Conservation (phyloP, 2,888 invertebrate species). For the Pandemis cinnamomeana region DNA sequence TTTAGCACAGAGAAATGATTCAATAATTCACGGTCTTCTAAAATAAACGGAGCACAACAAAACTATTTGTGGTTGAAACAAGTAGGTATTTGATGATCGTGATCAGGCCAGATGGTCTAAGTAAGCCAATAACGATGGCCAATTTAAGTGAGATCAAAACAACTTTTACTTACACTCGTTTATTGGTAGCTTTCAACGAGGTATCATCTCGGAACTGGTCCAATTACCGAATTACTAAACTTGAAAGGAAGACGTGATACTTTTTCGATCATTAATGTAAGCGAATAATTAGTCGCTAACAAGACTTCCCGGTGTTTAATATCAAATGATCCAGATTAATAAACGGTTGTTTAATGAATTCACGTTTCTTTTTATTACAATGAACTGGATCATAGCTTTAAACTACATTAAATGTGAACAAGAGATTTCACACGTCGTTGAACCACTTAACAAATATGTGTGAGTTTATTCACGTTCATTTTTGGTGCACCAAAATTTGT, state of each 20-base stretch:
- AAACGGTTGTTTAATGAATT: too few species aligned
- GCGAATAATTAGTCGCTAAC: too few species aligned
- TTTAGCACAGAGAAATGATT: slow-evolving; percentile 49
- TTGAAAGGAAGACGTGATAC: background rate
- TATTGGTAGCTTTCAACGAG: slow-evolving; percentile 25
- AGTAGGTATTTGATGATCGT: slow-evolving; percentile 15
- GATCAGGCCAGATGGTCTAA: slow-evolving; percentile 14
- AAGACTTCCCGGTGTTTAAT: too few species aligned
- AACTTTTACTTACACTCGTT: slow-evolving; percentile 38
- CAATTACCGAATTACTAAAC: slow-evolving; percentile 6
- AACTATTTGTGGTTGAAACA: slow-evolving; percentile 44
- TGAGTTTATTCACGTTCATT: background rate
- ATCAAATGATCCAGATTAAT: too few species aligned
- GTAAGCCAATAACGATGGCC: slow-evolving; percentile 27
- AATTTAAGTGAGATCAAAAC: slow-evolving; percentile 38
- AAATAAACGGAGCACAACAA: slow-evolving; percentile 59
- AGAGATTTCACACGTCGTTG: background rate
- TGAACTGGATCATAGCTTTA: background rate
- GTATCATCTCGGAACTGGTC: slow-evolving; percentile 18
- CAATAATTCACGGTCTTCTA: slow-evolving; percentile 52
- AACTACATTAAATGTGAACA: background rate
- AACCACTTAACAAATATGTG: background rate
- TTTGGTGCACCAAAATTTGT: background rate
- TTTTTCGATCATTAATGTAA: too few species aligned
- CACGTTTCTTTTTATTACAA: too few species aligned